Evolutionary conservation across 2,113 vertebrate species (phyloP).

Genomic region (Dryoscopus gambensis): DNA sequence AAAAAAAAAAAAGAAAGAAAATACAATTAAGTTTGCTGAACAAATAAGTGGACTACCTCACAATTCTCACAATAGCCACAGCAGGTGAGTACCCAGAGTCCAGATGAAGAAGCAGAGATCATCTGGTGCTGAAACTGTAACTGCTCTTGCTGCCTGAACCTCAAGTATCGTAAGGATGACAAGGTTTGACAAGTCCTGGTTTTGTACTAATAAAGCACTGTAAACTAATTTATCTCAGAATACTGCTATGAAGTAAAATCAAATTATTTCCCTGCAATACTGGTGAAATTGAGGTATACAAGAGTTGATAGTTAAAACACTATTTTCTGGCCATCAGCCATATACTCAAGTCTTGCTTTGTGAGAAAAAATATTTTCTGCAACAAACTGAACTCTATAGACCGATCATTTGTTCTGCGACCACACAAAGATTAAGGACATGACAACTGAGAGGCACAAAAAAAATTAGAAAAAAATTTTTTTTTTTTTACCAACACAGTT

Average conservation of each 20-base stretch:
- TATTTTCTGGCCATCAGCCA: neutral
- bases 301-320: neutral
- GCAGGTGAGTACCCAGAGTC: fast-evolving
- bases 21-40: neutral
- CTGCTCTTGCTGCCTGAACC: neutral
- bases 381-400: neutral
- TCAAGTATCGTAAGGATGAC: fast-evolving
- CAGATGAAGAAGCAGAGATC: neutral
- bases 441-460: neutral
- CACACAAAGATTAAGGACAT: neutral
- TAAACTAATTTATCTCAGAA: neutral
- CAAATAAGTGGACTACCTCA: neutral
- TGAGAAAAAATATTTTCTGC: neutral
- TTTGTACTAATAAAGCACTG: neutral
- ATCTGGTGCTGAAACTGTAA: neutral
- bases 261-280: neutral
- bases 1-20: neutral
- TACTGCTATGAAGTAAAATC: neutral
- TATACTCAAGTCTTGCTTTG: neutral
- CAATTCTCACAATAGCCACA: neutral
- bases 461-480: neutral
- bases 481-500: neutral
- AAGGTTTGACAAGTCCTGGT: neutral
- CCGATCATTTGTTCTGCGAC: neutral
- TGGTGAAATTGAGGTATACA: neutral